Conservation (phyloP, 1,140 invertebrate genomes). For the Scaptomyza hsui region DNA sequence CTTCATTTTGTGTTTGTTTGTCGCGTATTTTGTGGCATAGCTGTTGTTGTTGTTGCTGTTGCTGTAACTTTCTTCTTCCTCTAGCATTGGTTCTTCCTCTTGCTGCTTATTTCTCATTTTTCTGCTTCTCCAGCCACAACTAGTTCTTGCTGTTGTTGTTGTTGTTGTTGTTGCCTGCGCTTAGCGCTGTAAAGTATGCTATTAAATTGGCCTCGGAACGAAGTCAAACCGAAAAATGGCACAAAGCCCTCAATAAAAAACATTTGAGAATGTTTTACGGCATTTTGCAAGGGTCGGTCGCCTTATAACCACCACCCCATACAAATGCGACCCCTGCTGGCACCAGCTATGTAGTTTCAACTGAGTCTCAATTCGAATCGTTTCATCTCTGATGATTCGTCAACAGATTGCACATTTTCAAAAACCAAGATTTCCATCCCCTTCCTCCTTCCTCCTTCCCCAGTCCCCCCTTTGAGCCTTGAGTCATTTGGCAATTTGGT, state of each 20-base stretch:
- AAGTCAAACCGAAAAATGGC: constrained; percentile 49
- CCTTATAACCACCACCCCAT: neutral
- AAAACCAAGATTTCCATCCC: too few species aligned
- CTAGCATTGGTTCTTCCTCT: neutral
- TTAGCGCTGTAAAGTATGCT: constrained; percentile 80
- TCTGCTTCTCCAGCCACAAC: constrained; percentile 1
- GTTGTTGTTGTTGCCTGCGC: constrained; percentile 60
- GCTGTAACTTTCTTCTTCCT: neutral
- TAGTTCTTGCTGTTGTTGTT: constrained; percentile 41
- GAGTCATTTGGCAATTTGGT: constrained; percentile 66
- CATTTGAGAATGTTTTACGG: constrained; percentile 53
- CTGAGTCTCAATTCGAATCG: constrained; percentile 24
- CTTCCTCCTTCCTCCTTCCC: neutral
- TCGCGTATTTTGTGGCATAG: constrained; percentile 46
- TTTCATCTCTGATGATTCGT: constrained; percentile 53
- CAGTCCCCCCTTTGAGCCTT: constrained; percentile 9
- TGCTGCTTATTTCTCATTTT: neutral
- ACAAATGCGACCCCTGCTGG: neutral
- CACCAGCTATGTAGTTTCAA: constrained; percentile 7
- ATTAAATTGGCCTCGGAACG: constrained; percentile 78
- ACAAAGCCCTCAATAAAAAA: constrained; percentile 51
- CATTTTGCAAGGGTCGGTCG: constrained; percentile 29
- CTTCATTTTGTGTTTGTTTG: constrained; percentile 81
- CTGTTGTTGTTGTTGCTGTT: constrained; percentile 41
- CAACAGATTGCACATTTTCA: constrained; percentile 55